Evolutionary conservation across 35 echinoderm and acorn worm species (phyloP).

Genomic region (Hemicentrotus pulcherrimus): DNA sequence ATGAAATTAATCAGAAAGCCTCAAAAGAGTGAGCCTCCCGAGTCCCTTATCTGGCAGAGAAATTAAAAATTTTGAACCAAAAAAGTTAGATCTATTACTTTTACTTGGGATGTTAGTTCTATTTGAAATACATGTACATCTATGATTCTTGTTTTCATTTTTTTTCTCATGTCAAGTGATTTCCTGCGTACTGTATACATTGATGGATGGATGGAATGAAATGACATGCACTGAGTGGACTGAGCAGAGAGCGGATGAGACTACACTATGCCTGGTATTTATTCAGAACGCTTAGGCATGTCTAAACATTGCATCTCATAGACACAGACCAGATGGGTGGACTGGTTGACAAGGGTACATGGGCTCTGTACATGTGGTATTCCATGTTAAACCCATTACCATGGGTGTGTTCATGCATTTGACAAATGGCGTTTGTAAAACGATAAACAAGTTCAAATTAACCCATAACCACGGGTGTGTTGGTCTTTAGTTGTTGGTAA

Average conservation of each 20-base stretch:
- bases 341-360: neutral
- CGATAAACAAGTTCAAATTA: neutral
- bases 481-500: too few species aligned
- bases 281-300: neutral
- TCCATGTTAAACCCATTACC: neutral
- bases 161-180: too few species aligned
- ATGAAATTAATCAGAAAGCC: too few species aligned
- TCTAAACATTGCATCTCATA: constrained; percentile 5
- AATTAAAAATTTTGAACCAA: too few species aligned
- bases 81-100: too few species aligned
- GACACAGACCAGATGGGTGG: neutral
- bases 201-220: neutral
- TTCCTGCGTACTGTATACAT: too few species aligned
- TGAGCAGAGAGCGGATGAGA: neutral
- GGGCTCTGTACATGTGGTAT: neutral
- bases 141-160: too few species aligned
- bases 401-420: neutral
- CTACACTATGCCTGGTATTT: constrained; percentile 11
- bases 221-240: neutral
- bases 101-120: too few species aligned
- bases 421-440: neutral
- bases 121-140: too few species aligned
- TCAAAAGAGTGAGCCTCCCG: too few species aligned
- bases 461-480: too few species aligned
- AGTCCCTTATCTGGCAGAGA: too few species aligned